phyloP scores from a whole-genome alignment of 2,113 vertebrate species.

The Propithecus coquereli region DNA sequence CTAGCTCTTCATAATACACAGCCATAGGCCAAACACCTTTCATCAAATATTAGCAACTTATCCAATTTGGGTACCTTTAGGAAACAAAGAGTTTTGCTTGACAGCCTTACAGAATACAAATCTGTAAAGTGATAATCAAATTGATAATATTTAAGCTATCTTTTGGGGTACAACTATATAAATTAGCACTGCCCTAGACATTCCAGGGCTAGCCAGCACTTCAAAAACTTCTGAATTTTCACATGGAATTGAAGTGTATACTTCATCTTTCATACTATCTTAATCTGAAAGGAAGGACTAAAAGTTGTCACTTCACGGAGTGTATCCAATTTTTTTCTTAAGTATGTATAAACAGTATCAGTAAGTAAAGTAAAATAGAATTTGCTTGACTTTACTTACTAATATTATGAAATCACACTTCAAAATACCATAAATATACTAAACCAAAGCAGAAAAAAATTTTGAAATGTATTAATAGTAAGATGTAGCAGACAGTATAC shows the following conservation, averaged over 20 bases:
- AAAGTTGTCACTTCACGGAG: not conserved
- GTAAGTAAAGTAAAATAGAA: not conserved
- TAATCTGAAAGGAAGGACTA: not conserved
- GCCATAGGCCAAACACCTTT: not conserved
- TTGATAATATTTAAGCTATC: not conserved
- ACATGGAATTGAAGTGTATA: not conserved
- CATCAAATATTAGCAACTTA: not conserved
- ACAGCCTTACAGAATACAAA: not conserved
- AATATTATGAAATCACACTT: conserved; percentile 23
- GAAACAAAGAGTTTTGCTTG: not conserved
- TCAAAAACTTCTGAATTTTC: conserved; percentile 6
- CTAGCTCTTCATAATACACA: not conserved
- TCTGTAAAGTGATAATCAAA: not conserved
- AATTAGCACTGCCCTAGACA: not conserved
- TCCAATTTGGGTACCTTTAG: not conserved
- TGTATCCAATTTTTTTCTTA: not conserved
- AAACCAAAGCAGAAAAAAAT: conserved; percentile 32
- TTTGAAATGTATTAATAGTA: not conserved
- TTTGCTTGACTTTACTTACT: not conserved
- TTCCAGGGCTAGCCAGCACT: not conserved
- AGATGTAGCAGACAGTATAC: not conserved
- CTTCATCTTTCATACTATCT: not conserved
- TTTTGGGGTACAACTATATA: not conserved
- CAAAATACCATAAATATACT: not conserved
- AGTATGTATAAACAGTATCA: not conserved